Conservation (phyloP, 2,113 vertebrate genomes). For the Cercopithecus mona region DNA sequence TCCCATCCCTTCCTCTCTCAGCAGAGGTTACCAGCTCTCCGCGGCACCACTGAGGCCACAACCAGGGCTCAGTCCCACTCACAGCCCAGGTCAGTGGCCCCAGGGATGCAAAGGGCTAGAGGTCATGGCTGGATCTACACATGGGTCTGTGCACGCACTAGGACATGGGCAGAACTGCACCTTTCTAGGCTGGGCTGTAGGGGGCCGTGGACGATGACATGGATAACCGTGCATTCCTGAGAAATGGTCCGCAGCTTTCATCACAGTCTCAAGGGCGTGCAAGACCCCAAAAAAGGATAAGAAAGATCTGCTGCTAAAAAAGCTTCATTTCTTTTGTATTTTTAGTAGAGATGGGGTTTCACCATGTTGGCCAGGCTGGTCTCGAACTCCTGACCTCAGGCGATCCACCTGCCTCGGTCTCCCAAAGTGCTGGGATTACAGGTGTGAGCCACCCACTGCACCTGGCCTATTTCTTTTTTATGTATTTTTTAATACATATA, state of each 20-base stretch:
- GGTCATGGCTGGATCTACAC: background rate
- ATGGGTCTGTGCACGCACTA: background rate
- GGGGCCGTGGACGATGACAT: rapidly evolving
- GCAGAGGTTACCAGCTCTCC: background rate
- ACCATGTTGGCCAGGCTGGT: no score
- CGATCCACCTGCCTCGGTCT: no score
- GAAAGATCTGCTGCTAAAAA: background rate
- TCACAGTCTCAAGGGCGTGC: background rate
- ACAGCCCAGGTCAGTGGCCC: background rate
- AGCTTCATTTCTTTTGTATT: background rate
- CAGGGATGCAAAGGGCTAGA: background rate
- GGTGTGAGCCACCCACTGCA: no score
- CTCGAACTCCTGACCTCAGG: no score
- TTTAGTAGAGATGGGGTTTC: background rate
- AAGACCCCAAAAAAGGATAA: background rate
- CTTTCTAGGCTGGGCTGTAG: background rate
- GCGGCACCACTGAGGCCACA: rapidly evolving
- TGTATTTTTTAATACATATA: background rate
- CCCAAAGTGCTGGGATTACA: no score
- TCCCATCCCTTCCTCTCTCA: background rate
- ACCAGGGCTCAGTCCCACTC: background rate
- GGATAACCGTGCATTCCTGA: rapidly evolving
- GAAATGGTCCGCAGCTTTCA: background rate
- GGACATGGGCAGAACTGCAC: no score
- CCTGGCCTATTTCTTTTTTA: background rate